phyloP scores from a whole-genome alignment of 2,888 invertebrate genomes.

The Macaria liturata region DNA sequence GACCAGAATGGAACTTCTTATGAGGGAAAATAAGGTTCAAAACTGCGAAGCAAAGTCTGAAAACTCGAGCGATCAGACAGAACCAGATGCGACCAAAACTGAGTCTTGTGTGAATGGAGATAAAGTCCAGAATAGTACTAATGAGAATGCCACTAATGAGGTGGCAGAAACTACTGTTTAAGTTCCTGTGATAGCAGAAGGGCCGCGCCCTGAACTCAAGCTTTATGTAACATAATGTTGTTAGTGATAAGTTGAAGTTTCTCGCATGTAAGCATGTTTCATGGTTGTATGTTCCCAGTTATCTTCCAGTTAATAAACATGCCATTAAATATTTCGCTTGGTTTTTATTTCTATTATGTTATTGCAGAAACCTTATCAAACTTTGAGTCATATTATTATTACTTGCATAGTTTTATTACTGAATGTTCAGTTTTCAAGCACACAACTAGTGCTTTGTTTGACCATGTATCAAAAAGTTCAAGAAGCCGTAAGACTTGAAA shows the following conservation, averaged over 20 bases:
- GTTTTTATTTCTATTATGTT: too few species aligned
- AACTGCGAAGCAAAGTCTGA: background rate
- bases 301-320: too few species aligned
- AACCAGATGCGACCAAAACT: background rate
- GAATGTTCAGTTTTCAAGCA: too few species aligned
- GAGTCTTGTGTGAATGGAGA: slow-evolving; percentile 28
- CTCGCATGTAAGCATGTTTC: background rate
- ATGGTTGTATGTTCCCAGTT: too few species aligned
- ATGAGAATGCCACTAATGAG: too few species aligned
- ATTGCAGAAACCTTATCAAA: too few species aligned
- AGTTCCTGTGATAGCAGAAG: slow-evolving; percentile 10
- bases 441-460: too few species aligned
- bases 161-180: background rate
- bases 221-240: slow-evolving; percentile 1
- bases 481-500: too few species aligned
- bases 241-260: background rate
- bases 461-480: too few species aligned
- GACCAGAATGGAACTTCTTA: slow-evolving; percentile 50
- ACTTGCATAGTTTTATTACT: too few species aligned
- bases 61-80: background rate
- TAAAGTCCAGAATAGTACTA: background rate
- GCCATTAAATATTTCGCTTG: too few species aligned
- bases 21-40: slow-evolving; percentile 28
- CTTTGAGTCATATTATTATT: too few species aligned
- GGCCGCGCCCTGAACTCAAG: slow-evolving; percentile 1